These are phyloP conservation scores for Eriosoma lanigerum DNA, from an alignment of 1,140 invertebrate genomes.

Conservation along the genomic window DNA sequence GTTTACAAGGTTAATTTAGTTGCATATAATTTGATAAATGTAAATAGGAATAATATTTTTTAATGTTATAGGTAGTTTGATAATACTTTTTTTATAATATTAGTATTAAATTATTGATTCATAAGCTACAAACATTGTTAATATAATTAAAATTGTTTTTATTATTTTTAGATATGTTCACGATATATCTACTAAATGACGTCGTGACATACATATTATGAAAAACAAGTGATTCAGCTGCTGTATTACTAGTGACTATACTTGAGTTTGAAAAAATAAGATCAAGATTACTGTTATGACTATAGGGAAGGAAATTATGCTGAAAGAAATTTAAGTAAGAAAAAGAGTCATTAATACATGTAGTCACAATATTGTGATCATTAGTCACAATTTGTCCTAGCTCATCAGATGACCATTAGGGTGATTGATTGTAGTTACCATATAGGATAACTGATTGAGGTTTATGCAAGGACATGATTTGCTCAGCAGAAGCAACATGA, in stretches of 20 bases:
- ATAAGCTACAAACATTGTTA: too few species aligned
- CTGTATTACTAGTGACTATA: not conserved
- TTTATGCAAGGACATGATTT: not conserved
- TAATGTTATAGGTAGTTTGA: too few species aligned
- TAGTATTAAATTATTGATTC: too few species aligned
- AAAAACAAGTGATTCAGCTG: not conserved
- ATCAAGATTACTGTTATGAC: not conserved
- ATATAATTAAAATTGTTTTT: too few species aligned
- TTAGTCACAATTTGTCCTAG: not conserved
- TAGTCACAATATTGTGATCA: not conserved
- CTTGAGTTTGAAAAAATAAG: slow-evolving; percentile 1
- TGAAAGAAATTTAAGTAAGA: slow-evolving; percentile 22
- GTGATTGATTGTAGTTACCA: slow-evolving; percentile 2
- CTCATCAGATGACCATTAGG: slow-evolving; percentile 2
- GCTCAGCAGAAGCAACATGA: not conserved
- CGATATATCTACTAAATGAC: too few species aligned
- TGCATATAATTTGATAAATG: too few species aligned
- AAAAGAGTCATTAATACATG: not conserved
- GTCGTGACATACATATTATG: too few species aligned
- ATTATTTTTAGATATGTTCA: too few species aligned
- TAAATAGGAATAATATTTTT: too few species aligned
- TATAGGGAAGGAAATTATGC: slow-evolving; percentile 1
- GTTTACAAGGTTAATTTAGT: too few species aligned
- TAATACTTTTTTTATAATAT: too few species aligned
- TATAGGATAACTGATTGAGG: not conserved